These are phyloP conservation scores for Falco naumanni DNA, from an alignment of 2,797 vertebrate species.

Conservation along the genomic window DNA sequence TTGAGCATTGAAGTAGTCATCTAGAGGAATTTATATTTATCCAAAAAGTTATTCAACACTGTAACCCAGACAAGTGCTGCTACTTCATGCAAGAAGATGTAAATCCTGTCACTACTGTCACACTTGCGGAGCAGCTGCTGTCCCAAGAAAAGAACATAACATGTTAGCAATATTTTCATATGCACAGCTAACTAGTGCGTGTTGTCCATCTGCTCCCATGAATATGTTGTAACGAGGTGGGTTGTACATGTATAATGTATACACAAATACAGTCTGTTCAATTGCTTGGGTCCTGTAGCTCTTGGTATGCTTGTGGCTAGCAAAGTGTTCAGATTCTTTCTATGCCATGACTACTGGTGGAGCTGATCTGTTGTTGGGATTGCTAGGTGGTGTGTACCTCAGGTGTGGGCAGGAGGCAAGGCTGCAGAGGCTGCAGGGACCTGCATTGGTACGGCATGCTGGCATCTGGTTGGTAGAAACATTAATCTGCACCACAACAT, in stretches of 20 bases:
- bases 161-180: not conserved
- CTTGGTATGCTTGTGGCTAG: not conserved
- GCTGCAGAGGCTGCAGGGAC: not conserved
- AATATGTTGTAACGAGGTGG: not conserved
- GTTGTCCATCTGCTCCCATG: not conserved
- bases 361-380: not conserved
- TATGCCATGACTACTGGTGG: not conserved
- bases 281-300: not conserved
- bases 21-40: not conserved
- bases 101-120: not conserved
- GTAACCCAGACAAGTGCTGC: not conserved
- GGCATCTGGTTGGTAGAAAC: not conserved
- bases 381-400: not conserved
- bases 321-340: not conserved
- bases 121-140: not conserved
- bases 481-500: not conserved
- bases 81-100: not conserved
- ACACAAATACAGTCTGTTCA: not conserved
- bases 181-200: not conserved
- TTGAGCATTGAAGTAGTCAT: not conserved
- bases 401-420: not conserved
- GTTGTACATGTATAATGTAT: not conserved
- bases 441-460: accelerated
- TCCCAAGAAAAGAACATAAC: not conserved
- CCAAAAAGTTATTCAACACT: not conserved